A percentile compares a stretch with the other conserved stretches of the same genome.
Evolutionary conservation across 2,888 invertebrate genomes (phyloP).

Genomic region (Ectemnius continuus): DNA sequence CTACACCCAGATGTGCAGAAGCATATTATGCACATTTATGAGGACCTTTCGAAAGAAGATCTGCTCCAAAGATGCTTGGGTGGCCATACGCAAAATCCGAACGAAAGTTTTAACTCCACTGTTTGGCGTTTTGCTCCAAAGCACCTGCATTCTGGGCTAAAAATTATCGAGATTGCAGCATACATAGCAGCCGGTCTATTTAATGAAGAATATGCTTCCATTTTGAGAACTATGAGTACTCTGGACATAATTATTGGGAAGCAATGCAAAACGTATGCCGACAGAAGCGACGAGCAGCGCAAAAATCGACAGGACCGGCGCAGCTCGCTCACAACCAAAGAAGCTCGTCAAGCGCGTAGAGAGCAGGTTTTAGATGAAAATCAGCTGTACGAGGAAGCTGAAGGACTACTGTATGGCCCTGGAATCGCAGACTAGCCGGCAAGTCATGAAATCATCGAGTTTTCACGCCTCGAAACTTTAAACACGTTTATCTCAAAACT

Average conservation of each 20-base stretch:
- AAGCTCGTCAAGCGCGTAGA: no score
- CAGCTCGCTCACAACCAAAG: no score
- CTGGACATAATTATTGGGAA: slow-evolving; percentile 18
- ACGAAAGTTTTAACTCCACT: slow-evolving; percentile 66
- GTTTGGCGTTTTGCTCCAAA: slow-evolving; percentile 65
- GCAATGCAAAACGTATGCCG: slow-evolving; percentile 15
- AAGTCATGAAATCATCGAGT: no score
- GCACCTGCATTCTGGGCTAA: slow-evolving; percentile 40
- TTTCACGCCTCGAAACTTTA: no score
- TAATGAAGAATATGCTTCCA: slow-evolving; percentile 35
- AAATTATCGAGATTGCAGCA: slow-evolving; percentile 49
- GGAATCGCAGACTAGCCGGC: no score
- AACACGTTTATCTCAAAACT: no score
- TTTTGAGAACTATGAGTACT: slow-evolving; percentile 27
- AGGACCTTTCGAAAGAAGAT: slow-evolving; percentile 27
- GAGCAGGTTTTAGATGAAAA: no score
- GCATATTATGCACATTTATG: slow-evolving; percentile 34
- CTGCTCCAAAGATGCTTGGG: slow-evolving; percentile 59
- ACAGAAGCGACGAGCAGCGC: neutral
- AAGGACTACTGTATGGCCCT: no score
- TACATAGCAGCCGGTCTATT: slow-evolving; percentile 48
- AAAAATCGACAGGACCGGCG: no score
- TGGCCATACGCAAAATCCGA: slow-evolving; percentile 67
- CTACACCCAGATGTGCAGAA: slow-evolving; percentile 26
- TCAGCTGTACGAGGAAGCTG: no score